phyloP scores from a whole-genome alignment of 2,888 invertebrate genomes.

The Psococerastis gibbosa region DNA sequence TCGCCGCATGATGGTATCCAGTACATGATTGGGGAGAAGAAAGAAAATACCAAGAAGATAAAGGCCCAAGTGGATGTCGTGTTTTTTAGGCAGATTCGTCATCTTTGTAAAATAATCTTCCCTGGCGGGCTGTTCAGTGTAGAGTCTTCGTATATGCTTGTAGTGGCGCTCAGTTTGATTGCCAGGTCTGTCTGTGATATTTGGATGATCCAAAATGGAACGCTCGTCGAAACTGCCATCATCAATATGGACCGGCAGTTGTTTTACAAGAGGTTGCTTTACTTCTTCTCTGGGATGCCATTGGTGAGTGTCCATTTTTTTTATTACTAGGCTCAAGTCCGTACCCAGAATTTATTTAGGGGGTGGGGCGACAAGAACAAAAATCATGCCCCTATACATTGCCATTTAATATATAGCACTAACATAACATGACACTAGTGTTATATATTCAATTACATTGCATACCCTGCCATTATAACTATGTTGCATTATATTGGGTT shows the following conservation, averaged over 20 bases:
- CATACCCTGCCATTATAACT: no score
- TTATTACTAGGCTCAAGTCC: no score
- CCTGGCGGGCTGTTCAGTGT: slow-evolving; percentile 60
- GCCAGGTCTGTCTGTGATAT: slow-evolving; percentile 87
- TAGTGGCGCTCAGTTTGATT: slow-evolving; percentile 65
- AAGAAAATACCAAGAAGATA: slow-evolving; percentile 23
- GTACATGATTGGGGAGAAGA: slow-evolving; percentile 52
- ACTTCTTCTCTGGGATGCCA: slow-evolving; percentile 73
- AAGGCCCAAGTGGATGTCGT: slow-evolving; percentile 58
- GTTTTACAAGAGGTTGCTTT: slow-evolving; percentile 54
- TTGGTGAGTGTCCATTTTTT: slow-evolving; percentile 37
- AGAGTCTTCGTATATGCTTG: slow-evolving; percentile 50
- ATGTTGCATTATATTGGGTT: no score
- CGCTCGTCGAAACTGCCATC: slow-evolving; percentile 84
- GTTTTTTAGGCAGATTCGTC: slow-evolving; percentile 49
- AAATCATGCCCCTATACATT: no score
- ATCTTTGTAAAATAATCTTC: slow-evolving; percentile 52
- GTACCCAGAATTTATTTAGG: no score
- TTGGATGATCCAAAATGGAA: slow-evolving; percentile 92
- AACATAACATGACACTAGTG: no score
- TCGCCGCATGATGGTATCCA: slow-evolving; percentile 49
- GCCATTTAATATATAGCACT: no score
- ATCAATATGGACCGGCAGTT: slow-evolving; percentile 65
- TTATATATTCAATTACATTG: no score
- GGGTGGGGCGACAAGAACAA: no score